Percentiles rank a stretch among this genome's conserved stretches.
These are phyloP conservation scores for Macquaria ambigua DNA, from an alignment of 2,113 vertebrate species.

Conservation along the genomic window DNA sequence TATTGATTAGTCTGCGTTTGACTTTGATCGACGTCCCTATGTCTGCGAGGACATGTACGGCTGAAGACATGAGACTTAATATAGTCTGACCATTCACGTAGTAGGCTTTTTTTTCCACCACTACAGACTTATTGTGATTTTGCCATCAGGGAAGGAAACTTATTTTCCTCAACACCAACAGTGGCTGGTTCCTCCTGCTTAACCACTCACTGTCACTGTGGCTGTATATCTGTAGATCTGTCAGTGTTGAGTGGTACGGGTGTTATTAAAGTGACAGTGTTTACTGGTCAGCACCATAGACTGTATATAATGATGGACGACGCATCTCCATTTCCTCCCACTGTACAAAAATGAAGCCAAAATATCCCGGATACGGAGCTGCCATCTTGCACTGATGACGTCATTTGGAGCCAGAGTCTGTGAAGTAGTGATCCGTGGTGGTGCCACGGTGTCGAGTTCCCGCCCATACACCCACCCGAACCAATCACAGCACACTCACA, in stretches of 20 bases:
- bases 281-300: not conserved
- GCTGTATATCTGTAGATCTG: not conserved
- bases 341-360: too few relatives aligned
- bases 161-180: not conserved
- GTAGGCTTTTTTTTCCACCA: not conserved
- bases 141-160: not conserved
- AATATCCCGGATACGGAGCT: too few relatives aligned
- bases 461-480: too few relatives aligned
- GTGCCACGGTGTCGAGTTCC: too few relatives aligned
- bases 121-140: not conserved
- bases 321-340: too few relatives aligned
- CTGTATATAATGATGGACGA: too few relatives aligned
- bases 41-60: constrained; percentile 18
- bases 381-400: too few relatives aligned
- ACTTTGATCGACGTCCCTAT: constrained; percentile 37
- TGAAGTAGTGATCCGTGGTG: too few relatives aligned
- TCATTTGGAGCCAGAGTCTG: too few relatives aligned
- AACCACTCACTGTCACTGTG: too few relatives aligned
- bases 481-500: too few relatives aligned
- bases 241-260: not conserved
- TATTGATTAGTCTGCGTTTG: constrained; percentile 54
- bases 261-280: not conserved
- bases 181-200: not conserved
- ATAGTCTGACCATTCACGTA: not conserved
- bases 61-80: not conserved